A percentile compares a stretch with the other conserved stretches of the same genome.
These are phyloP conservation scores for Porites lobata DNA, from an alignment of 92 coral and sea anemone species.

Conservation along the genomic window DNA sequence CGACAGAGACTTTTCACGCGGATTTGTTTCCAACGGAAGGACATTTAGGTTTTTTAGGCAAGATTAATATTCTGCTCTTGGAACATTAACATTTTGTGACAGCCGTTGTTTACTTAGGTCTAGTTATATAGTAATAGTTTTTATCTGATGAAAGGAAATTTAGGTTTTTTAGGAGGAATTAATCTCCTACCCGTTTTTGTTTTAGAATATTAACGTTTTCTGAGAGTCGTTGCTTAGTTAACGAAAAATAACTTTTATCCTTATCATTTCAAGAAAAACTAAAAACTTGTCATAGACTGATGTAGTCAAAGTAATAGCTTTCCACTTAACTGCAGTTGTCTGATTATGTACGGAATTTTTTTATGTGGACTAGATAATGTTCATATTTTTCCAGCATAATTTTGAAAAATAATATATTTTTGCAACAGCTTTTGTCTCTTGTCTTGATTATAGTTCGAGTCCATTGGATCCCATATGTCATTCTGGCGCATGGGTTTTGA, in stretches of 20 bases:
- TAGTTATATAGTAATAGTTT: too few relatives aligned
- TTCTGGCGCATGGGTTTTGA: too few relatives aligned
- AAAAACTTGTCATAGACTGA: neutral
- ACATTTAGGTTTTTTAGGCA: constrained; percentile 9
- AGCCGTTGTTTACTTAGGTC: neutral
- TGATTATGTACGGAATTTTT: too few relatives aligned
- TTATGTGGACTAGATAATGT: too few relatives aligned
- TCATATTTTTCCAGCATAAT: too few relatives aligned
- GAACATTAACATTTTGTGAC: neutral
- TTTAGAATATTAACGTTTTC: neutral
- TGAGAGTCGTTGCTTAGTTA: neutral
- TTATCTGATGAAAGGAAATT: constrained; percentile 1
- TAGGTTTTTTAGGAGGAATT: constrained; percentile 4
- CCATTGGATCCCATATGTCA: too few relatives aligned
- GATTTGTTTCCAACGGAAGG: neutral
- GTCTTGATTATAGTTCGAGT: too few relatives aligned
- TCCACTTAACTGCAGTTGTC: too few relatives aligned
- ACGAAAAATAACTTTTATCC: too few relatives aligned
- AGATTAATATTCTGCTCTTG: neutral
- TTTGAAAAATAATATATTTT: too few relatives aligned
- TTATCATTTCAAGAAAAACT: neutral
- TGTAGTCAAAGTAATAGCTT: too few relatives aligned
- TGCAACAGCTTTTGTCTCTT: too few relatives aligned
- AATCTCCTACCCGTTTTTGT: neutral
- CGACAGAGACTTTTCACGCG: neutral